A percentile compares a stretch with the other conserved stretches of the same genome.
phyloP scores from a whole-genome alignment of 2,797 vertebrate species.

The Microcaecilia unicolor region DNA sequence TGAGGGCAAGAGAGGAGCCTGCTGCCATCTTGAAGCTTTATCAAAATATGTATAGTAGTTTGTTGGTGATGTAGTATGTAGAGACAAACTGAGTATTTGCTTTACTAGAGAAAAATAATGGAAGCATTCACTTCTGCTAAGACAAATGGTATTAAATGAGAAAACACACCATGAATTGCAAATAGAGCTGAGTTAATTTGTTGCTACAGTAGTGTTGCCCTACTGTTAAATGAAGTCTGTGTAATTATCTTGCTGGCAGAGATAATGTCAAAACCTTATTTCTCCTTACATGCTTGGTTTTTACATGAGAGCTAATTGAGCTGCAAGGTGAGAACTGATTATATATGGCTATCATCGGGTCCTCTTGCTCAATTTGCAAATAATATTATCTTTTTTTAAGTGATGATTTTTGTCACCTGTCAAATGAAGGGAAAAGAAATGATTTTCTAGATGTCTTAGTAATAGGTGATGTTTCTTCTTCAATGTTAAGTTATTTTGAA shows the following conservation, averaged over 20 bases:
- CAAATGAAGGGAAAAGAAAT: constrained; percentile 45
- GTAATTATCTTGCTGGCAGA: constrained; percentile 78
- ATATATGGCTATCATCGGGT: constrained; percentile 58
- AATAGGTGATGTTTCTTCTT: constrained; percentile 29
- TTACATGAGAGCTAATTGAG: constrained; percentile 75
- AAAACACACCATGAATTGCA: constrained; percentile 76
- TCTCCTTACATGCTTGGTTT: constrained; percentile 73
- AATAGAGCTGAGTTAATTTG: constrained; percentile 74
- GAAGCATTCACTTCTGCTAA: constrained; percentile 69
- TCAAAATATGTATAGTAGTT: too few relatives aligned
- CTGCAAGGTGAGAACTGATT: constrained; percentile 73
- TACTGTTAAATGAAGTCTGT: constrained; percentile 75
- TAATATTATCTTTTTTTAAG: constrained; percentile 52
- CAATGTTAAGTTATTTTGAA: constrained; percentile 28
- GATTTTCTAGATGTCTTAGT: constrained; percentile 36
- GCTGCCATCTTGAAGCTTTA: too few relatives aligned
- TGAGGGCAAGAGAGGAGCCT: too few relatives aligned
- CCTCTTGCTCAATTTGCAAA: constrained; percentile 56
- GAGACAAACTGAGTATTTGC: constrained; percentile 51
- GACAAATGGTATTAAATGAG: constrained; percentile 76
- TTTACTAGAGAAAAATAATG: constrained; percentile 54
- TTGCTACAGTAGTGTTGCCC: constrained; percentile 74
- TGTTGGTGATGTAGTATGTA: too few relatives aligned
- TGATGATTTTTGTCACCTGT: constrained; percentile 48
- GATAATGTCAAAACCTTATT: constrained; percentile 78